These are phyloP conservation scores for Tenthredo scrophulariae DNA, from an alignment of 2,888 invertebrate genomes.

Conservation along the genomic window DNA sequence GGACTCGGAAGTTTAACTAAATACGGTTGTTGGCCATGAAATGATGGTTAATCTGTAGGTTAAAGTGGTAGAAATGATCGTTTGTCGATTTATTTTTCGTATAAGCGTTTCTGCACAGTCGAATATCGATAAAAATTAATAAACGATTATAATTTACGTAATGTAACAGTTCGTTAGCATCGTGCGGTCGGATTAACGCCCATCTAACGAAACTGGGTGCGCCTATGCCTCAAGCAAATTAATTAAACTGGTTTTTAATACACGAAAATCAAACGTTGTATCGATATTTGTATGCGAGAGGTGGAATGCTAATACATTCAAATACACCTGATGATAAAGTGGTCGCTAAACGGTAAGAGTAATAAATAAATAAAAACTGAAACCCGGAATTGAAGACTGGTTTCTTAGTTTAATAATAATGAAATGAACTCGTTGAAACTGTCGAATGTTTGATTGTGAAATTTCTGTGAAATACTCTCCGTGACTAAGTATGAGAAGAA, in stretches of 20 bases:
- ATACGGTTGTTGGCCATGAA: slow-evolving; percentile 13
- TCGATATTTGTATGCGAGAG: background rate
- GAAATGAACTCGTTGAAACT: background rate
- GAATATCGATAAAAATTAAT: slow-evolving; percentile 2
- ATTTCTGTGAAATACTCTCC: background rate
- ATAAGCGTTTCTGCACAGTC: background rate
- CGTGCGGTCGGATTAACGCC: background rate
- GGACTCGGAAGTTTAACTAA: slow-evolving; percentile 4
- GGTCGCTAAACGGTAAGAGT: background rate
- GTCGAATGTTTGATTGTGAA: background rate
- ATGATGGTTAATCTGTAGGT: background rate
- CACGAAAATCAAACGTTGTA: slow-evolving; percentile 15
- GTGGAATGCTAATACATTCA: background rate
- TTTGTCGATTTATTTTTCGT: background rate
- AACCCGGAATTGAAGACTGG: background rate
- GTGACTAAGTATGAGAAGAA: background rate
- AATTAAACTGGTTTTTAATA: slow-evolving; percentile 23
- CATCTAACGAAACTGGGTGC: slow-evolving; percentile 24
- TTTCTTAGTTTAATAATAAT: background rate
- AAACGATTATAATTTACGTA: slow-evolving; percentile 21
- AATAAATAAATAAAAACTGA: background rate
- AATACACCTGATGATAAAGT: background rate
- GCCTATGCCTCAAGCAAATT: slow-evolving; percentile 23
- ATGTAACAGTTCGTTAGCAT: slow-evolving; percentile 42
- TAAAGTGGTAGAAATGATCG: background rate